Base-by-base conservation (phyloP, 2,888 invertebrate species). In the Scaeva pyrastri region DNA sequence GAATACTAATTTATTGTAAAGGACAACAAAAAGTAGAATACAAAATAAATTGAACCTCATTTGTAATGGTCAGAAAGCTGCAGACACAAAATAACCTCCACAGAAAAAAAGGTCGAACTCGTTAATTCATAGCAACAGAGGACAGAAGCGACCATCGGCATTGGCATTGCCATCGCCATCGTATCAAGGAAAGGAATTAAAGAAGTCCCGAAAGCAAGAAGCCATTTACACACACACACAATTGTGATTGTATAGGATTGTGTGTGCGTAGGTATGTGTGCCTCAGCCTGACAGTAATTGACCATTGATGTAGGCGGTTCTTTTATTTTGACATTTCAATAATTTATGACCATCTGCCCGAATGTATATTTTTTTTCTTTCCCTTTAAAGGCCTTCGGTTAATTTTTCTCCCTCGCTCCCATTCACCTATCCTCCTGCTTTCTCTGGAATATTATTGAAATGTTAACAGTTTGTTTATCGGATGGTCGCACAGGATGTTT, bases 301-400 rank as follows among this genome's bases (percentile, higher is more conserved):
- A 88, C 88, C 89, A 89, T 85, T 88, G 88, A 88, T 88, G 89
- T 88, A 88, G 88, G 88, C 89, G 89, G 89, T 88, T 85, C 88
- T 88, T 89, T 88, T 89, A 89, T 89, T 89, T 89, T 89, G 89
- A 89, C 89, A 88, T 89, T 82, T 88, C 74, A 80, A 84, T 88
- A 88, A 89, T 89, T 89, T 89, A 89, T 88, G 86, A 88, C 88
- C 89, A 88, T 88, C 89, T 89, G 88, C 88, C 87, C 88, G 88
- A 81, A 88, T 74, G 82, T 39, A 88, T 72, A 76, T 74, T 79
- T 55, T 68, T 76, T 76, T 81, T 56, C 43, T 71, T 82, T 79
- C 71, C 85, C 73, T 64, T 82, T 82, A 71, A 74, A 52, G 68
- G 73, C 56, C 31, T 70, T 74, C 12, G 77, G 74, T 55, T 21